Evolutionary conservation across 2,888 invertebrate genomes (phyloP).

Genomic region (Agriotes lineatus): DNA sequence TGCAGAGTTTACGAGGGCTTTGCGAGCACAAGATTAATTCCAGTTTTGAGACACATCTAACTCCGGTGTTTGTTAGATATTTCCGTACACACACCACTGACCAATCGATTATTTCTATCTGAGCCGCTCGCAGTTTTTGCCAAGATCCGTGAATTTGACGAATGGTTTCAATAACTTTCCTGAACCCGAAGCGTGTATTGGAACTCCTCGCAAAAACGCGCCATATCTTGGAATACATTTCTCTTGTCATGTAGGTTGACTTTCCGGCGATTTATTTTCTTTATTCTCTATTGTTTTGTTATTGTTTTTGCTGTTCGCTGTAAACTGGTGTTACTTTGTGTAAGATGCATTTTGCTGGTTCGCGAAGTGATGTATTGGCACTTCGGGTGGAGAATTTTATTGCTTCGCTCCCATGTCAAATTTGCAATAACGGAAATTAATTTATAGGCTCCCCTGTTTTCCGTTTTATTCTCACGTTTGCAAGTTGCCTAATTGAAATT

Average conservation of each 20-base stretch:
- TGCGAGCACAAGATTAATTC: conserved; percentile 19
- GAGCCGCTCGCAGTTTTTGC: conserved; percentile 53
- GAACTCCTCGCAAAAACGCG: conserved; percentile 56
- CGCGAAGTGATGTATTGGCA: conserved; percentile 18
- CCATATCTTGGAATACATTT: conserved; percentile 59
- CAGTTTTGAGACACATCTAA: neutral
- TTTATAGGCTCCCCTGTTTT: neutral
- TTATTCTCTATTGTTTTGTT: conserved; percentile 54
- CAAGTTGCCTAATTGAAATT: conserved; percentile 6
- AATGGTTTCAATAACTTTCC: conserved; percentile 62
- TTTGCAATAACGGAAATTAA: conserved; percentile 19
- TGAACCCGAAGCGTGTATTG: conserved; percentile 57
- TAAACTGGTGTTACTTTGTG: conserved; percentile 23
- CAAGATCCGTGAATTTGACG: conserved; percentile 58
- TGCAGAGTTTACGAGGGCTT: no score
- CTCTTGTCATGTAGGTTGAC: conserved; percentile 58
- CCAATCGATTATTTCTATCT: conserved; percentile 58
- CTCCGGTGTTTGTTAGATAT: conserved; percentile 13
- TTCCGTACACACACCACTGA: conserved; percentile 39
- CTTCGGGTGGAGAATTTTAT: neutral
- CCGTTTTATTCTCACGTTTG: neutral
- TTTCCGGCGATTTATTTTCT: conserved; percentile 56
- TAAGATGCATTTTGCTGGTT: conserved; percentile 19
- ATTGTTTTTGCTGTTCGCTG: conserved; percentile 46
- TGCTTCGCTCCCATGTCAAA: neutral